Base-by-base conservation (phyloP, 2,797 vertebrate species). In the Megalops cyprinoides region DNA sequence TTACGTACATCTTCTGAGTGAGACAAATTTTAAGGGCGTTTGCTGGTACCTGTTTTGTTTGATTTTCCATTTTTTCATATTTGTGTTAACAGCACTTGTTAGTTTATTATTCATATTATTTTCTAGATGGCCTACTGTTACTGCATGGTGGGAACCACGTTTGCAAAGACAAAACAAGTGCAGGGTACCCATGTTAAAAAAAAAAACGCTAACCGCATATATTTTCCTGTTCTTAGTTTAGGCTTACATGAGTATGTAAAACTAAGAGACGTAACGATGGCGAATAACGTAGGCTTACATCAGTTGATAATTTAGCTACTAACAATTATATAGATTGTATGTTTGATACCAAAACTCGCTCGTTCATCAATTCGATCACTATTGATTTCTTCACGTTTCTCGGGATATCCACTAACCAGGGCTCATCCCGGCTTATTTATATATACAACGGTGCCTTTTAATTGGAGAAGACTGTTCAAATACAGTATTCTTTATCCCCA, bases 101-200 rank as follows among this genome's bases (percentile, higher is more conserved):
- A 42, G 34, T 76, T 44, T 75, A 58, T 51, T 76, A 60, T 62
- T 75, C 25, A 62, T 46, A 44, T 51, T 76, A 39, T 69, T 69
- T 69, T 37, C 2, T n/a, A n/a, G n/a, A n/a, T n/a, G n/a, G n/a
- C n/a, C n/a, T n/a, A n/a, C n/a, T n/a, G n/a, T n/a, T n/a, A n/a
- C n/a, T n/a, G n/a, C n/a, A n/a, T n/a, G n/a, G n/a, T n/a, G n/a
- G n/a, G n/a, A n/a, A n/a, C n/a, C n/a, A n/a, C n/a, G n/a, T n/a
- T n/a, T n/a, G n/a, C n/a, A n/a, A n/a, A n/a, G n/a, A n/a, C n/a
- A n/a, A n/a, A n/a, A n/a, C n/a, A n/a, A n/a, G n/a, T n/a, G n/a
- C n/a, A n/a, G n/a, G n/a, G n/a, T n/a, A n/a, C n/a, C n/a, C n/a
- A n/a, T n/a, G n/a, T n/a, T n/a, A n/a, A n/a, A n/a, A n/a, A n/a